These are phyloP conservation scores for Marcusenius ussheri DNA, from an alignment of 2,113 vertebrate genomes.

Conservation along the genomic window DNA sequence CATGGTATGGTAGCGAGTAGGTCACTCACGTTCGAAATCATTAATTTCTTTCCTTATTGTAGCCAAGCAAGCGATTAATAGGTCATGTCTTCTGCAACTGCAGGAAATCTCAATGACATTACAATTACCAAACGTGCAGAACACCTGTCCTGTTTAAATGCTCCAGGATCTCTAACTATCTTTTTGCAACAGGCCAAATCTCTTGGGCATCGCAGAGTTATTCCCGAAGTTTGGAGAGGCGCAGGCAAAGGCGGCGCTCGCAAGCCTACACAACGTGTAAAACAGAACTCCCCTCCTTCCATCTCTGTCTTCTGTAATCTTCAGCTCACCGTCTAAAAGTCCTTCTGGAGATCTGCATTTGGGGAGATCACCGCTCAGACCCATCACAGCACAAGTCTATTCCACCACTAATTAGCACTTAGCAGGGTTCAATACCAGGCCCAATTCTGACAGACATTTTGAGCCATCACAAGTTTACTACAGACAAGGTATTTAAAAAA, in stretches of 20 bases:
- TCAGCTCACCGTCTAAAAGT: conserved; percentile 64
- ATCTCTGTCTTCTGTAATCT: not conserved
- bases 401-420: not conserved
- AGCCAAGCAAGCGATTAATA: not conserved
- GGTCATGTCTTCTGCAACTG: not conserved
- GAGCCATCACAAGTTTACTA: not conserved
- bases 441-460: not conserved
- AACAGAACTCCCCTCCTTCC: not conserved
- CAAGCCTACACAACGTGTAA: not conserved
- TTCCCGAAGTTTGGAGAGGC: too few species aligned
- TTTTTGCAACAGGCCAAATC: not conserved
- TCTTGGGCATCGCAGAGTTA: not conserved
- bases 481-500: not conserved
- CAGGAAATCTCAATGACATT: not conserved
- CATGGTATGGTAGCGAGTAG: not conserved
- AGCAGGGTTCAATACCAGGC: not conserved
- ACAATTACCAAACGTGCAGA: not conserved
- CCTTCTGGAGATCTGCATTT: conserved; percentile 73
- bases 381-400: not conserved
- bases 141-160: not conserved
- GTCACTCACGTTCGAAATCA: not conserved
- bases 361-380: not conserved
- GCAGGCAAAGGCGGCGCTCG: not conserved
- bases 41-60: not conserved
- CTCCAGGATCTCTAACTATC: not conserved